Percentiles rank a stretch among this genome's conserved stretches.
These are phyloP conservation scores for Limnothrissa miodon DNA, from an alignment of 2,113 vertebrate genomes.

Conservation along the genomic window DNA sequence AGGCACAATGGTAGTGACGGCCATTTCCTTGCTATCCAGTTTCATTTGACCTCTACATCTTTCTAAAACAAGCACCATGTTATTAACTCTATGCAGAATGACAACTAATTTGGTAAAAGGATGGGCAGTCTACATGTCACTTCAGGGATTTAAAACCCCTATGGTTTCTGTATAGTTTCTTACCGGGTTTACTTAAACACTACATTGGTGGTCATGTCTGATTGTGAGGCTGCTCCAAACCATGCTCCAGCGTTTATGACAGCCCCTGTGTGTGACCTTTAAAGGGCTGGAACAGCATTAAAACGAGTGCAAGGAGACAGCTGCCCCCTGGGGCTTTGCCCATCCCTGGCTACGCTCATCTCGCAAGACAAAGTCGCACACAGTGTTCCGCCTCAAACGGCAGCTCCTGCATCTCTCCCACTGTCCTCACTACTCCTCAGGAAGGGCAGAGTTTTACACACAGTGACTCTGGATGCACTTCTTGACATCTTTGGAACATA, in stretches of 20 bases:
- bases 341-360: not conserved
- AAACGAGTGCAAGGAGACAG: not conserved
- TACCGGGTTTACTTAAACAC: not conserved
- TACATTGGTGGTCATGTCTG: not conserved
- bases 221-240: not conserved
- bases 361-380: slow-evolving; percentile 18
- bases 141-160: not conserved
- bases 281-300: not conserved
- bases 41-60: not conserved
- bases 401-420: not conserved
- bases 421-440: not conserved
- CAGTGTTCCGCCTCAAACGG: not conserved
- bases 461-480: not conserved
- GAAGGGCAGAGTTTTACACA: not conserved
- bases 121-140: not conserved
- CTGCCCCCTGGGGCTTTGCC: not conserved
- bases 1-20: too few species aligned
- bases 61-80: not conserved
- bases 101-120: not conserved
- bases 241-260: not conserved
- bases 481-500: not conserved
- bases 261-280: slow-evolving; percentile 31
- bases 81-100: not conserved
- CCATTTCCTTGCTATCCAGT: not conserved
- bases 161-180: not conserved